phyloP scores from a whole-genome alignment of 2,888 invertebrate genomes.

The Drosophila basisetae region DNA sequence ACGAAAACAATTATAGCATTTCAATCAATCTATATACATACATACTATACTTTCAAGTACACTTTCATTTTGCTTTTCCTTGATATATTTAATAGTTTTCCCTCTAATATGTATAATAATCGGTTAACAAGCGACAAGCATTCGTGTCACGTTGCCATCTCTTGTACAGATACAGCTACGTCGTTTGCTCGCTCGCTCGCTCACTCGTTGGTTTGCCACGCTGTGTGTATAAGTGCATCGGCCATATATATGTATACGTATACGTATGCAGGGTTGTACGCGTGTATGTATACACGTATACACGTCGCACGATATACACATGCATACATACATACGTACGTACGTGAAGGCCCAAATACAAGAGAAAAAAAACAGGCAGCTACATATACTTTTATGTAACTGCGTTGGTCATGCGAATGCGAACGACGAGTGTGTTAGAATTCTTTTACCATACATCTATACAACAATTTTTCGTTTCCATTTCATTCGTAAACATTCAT shows the following conservation, averaged over 20 bases:
- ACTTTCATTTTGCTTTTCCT: background rate
- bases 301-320: conserved; percentile 57
- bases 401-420: conserved; percentile 73
- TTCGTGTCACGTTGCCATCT: conserved; percentile 46
- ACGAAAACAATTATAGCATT: background rate
- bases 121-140: conserved; percentile 14
- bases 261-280: conserved; percentile 45
- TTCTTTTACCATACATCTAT: conserved; percentile 81
- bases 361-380: conserved; percentile 49
- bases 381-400: conserved; percentile 76
- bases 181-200: conserved; percentile 65
- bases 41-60: background rate
- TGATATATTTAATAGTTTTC: background rate
- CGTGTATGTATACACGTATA: conserved; percentile 77
- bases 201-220: conserved; percentile 72
- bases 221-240: conserved; percentile 68
- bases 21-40: background rate
- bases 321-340: conserved; percentile 59
- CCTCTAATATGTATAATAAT: background rate
- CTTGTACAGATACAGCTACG: conserved; percentile 66
- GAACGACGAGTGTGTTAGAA: conserved; percentile 81
- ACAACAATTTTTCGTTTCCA: conserved; percentile 81
- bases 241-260: conserved; percentile 35
- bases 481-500: conserved; percentile 81
- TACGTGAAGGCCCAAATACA: conserved; percentile 53